phyloP scores from a whole-genome alignment of 1,140 invertebrate species.

The Drosophila navojoa region DNA sequence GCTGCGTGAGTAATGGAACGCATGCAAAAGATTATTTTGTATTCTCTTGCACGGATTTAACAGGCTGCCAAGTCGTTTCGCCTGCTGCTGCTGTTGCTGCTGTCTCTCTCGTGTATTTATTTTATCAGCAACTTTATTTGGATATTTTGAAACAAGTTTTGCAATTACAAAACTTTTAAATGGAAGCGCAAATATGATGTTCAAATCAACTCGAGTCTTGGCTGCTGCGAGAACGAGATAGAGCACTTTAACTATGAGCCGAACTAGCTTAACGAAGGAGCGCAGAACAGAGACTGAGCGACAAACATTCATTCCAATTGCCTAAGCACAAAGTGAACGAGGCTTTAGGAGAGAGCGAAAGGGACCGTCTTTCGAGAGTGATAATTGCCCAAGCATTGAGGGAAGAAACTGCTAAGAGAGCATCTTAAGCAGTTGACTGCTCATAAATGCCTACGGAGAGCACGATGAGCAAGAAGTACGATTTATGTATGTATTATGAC shows the following conservation, averaged over 20 bases:
- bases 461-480: too few species aligned
- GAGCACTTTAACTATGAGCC: too few species aligned
- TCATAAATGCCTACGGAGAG: neutral
- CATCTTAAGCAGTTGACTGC: neutral
- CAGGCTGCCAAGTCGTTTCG: neutral
- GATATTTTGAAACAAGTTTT: constrained; percentile 62
- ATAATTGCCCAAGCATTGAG: neutral
- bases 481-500: too few species aligned
- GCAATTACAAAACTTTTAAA: constrained; percentile 72
- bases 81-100: too few species aligned
- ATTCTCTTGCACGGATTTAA: constrained; percentile 43
- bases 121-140: constrained; percentile 55
- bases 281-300: too few species aligned
- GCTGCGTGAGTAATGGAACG: constrained; percentile 28
- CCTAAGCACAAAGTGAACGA: neutral
- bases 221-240: too few species aligned
- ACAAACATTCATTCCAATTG: constrained; percentile 2
- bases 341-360: neutral
- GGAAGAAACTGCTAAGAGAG: neutral
- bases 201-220: constrained; percentile 26
- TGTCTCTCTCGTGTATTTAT: constrained; percentile 17
- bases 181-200: constrained; percentile 52
- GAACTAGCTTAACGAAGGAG: too few species aligned
- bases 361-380: too few species aligned
- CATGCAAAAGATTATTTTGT: constrained; percentile 45